A percentile compares a stretch with the other conserved stretches of the same genome.
phyloP scores from a whole-genome alignment of 2,888 invertebrate species.

The Cataglyphis cursor region DNA sequence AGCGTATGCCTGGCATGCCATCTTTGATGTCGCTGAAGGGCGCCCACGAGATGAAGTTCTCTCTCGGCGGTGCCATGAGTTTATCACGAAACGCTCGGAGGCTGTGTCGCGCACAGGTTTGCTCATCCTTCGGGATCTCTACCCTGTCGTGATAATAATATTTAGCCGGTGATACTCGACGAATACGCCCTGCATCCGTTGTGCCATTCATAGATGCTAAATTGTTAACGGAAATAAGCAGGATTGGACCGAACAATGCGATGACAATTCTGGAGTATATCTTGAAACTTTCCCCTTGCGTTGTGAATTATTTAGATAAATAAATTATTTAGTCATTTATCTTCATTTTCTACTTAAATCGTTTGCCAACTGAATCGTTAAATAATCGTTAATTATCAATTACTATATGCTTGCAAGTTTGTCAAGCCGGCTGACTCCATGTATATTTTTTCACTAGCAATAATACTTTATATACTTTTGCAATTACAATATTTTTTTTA shows the following conservation, averaged over 20 bases:
- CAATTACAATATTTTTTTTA: conserved; percentile 2
- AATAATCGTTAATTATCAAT: conserved; percentile 15
- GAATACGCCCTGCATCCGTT: conserved; percentile 45
- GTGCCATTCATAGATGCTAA: neutral
- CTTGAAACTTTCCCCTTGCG: neutral
- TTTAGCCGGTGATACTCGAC: conserved; percentile 69
- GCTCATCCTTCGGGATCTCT: conserved; percentile 50
- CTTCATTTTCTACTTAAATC: conserved; percentile 8
- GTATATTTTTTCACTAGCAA: conserved; percentile 2
- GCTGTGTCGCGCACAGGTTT: conserved; percentile 36
- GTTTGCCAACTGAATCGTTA: neutral
- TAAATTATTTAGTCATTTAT: conserved; percentile 11
- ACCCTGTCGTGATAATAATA: conserved; percentile 72
- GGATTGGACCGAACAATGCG: neutral
- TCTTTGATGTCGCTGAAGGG: conserved; percentile 83
- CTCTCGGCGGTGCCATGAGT: conserved; percentile 64
- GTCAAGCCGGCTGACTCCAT: neutral
- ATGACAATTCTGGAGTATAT: neutral
- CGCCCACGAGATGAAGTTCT: conserved; percentile 80
- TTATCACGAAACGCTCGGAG: conserved; percentile 75
- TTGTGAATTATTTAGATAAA: conserved; percentile 4
- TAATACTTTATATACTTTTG: neutral
- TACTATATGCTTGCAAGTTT: neutral
- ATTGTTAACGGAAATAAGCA: conserved; percentile 25
- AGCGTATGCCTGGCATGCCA: conserved; percentile 79